A percentile compares a stretch with the other conserved stretches of the same genome.
These are phyloP conservation scores for Myiozetetes cayanensis DNA, from an alignment of 2,113 vertebrate species.

Conservation along the genomic window DNA sequence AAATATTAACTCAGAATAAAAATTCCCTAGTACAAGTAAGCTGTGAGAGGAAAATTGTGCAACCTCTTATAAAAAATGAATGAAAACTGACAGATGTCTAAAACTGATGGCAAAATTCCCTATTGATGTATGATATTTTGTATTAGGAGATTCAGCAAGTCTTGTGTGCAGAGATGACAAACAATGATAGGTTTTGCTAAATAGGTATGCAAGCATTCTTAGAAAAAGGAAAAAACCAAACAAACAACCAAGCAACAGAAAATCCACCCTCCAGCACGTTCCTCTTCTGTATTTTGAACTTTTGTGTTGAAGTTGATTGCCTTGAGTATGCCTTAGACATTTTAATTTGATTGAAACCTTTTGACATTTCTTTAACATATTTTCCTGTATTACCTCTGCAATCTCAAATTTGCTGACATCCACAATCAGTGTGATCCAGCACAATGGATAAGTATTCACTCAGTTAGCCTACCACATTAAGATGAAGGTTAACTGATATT, in stretches of 20 bases:
- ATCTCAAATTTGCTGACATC: background rate
- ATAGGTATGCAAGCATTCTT: background rate
- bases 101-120: background rate
- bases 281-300: background rate
- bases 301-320: background rate
- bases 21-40: background rate
- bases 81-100: background rate
- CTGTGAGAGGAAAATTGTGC: background rate
- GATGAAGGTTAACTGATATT: background rate
- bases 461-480: background rate
- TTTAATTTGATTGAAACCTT: slow-evolving; percentile 46
- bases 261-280: background rate
- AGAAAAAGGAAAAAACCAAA: background rate
- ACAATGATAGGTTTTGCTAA: background rate
- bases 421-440: slow-evolving; percentile 10
- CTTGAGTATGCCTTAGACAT: background rate
- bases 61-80: background rate
- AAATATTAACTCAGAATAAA: background rate
- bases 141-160: background rate
- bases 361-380: slow-evolving; percentile 6
- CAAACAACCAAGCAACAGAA: background rate
- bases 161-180: background rate
- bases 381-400: background rate
- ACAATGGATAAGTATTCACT: background rate
- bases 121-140: slow-evolving; percentile 15